Evolutionary conservation across 2,888 invertebrate species (phyloP).

Genomic region (Aleiodes testaceus): DNA sequence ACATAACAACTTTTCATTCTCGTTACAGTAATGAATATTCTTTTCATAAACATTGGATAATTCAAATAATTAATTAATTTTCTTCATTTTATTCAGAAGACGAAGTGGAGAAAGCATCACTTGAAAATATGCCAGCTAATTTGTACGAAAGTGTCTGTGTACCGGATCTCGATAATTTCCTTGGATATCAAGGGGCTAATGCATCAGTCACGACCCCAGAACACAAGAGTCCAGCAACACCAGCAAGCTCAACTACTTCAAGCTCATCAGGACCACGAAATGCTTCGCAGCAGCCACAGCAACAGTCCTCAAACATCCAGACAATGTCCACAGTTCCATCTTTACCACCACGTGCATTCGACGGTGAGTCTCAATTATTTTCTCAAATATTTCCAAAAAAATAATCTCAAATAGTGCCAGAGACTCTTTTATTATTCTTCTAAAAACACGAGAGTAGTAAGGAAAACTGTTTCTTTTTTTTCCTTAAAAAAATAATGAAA

Average conservation of each 20-base stretch:
- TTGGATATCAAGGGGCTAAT: constrained; percentile 73
- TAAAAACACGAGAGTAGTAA: background rate
- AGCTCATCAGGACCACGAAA: constrained; percentile 55
- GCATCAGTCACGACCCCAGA: constrained; percentile 54
- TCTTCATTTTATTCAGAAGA: constrained; percentile 76
- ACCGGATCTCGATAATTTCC: constrained; percentile 83
- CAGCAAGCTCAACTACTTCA: constrained; percentile 68
- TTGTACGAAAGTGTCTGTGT: constrained; percentile 89
- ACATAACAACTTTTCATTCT: too few species aligned
- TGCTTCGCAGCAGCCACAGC: constrained; percentile 46
- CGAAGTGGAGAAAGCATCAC: constrained; percentile 83
- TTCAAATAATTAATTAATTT: constrained; percentile 9
- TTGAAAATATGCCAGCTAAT: constrained; percentile 82
- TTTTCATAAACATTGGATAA: background rate
- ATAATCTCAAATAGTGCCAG: background rate
- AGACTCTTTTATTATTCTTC: too few species aligned
- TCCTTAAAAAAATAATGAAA: constrained; percentile 5
- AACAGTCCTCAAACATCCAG: constrained; percentile 48
- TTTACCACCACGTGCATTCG: constrained; percentile 63
- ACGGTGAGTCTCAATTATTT: constrained; percentile 61
- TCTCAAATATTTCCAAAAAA: constrained; percentile 19
- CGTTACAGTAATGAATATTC: background rate
- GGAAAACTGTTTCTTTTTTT: constrained; percentile 2
- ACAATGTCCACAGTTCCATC: constrained; percentile 49
- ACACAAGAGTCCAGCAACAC: constrained; percentile 61